Evolutionary conservation across 1,140 invertebrate genomes (phyloP), one percentile per base, ranked within the genome.

Genomic region (Dendrolimus kikuchii): DNA sequence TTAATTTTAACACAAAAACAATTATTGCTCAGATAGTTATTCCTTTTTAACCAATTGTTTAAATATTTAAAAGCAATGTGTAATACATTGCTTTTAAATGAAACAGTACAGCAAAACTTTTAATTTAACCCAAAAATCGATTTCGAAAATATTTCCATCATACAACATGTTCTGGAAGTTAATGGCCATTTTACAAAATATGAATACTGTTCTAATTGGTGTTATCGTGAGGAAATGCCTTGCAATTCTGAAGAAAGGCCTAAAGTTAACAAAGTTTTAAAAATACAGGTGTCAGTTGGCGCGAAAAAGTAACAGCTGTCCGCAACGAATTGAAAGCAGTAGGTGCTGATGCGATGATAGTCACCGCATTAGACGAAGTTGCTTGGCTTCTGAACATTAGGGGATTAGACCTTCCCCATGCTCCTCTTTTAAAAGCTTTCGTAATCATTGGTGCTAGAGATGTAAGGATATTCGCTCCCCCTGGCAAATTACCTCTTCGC

Each of bases 351-450:
- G 92, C 94, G 0, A 90, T 98, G 77, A 89, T 98, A 6, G 88
- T 98, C 2, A 97, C 96, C 0, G 93, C 95, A 2, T 78, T 99
- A 40, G 96, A 98, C 68, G 96, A 98, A 83, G 94, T 98, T 9
- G 95, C 96, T 2, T 98, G 97, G 95, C 81, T 99, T 5, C 89
- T 99, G 9, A 99, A 99, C 78, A 91, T 99, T n/a, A 90, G 98
- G 5, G 97, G 97, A 5, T 90, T 91, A 49, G 98, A 99, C 81
- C 90, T 98, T 57, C 93, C 94, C 0, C 95, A 92, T 71, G 96
- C 94, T 38, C 97, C 98, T 0, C 92, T 98, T 84, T 95, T 88
- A 72, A 91, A 82, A 66, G 90, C 95, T 0, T 97, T 95, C 77
- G 90, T 92, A 4, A 88, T 97, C 38, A 69, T 98, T 2, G 93